These are phyloP conservation scores for Lepidurus arcticus DNA, from an alignment of 1,140 invertebrate genomes.

Conservation along the genomic window DNA sequence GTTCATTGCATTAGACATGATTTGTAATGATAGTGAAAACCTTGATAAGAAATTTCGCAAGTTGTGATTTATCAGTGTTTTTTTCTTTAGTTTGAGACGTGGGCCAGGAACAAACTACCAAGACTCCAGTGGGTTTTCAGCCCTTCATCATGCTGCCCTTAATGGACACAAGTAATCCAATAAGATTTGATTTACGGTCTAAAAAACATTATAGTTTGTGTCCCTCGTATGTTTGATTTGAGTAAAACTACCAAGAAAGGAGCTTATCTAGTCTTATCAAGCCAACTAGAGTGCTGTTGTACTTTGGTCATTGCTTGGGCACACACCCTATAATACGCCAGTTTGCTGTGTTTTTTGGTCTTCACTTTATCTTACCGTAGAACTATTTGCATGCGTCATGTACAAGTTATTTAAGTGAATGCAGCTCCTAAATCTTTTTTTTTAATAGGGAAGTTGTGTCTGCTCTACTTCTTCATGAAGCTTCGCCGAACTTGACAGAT, in stretches of 20 bases:
- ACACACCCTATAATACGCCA: no score
- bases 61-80: conserved; percentile 27
- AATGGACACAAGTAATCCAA: conserved; percentile 83
- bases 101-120: conserved; percentile 86
- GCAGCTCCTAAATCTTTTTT: conserved; percentile 32
- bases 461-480: conserved; percentile 76
- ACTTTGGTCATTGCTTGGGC: no score
- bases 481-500: conserved; percentile 79
- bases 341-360: no score
- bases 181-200: neutral
- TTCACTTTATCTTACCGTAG: no score
- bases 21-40: no score
- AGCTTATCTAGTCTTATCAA: no score
- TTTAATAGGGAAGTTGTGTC: conserved; percentile 74
- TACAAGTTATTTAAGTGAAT: neutral
- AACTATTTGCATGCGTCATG: no score
- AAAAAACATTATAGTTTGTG: neutral
- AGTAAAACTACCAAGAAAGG: no score
- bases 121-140: conserved; percentile 88
- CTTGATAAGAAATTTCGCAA: no score
- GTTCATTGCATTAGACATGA: no score
- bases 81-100: conserved; percentile 68
- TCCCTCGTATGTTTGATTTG: neutral
- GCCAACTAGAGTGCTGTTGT: no score
- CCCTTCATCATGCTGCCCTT: conserved; percentile 87